These are phyloP conservation scores for Megaceryle maxima DNA, from an alignment of 2,113 vertebrate genomes.

Conservation along the genomic window DNA sequence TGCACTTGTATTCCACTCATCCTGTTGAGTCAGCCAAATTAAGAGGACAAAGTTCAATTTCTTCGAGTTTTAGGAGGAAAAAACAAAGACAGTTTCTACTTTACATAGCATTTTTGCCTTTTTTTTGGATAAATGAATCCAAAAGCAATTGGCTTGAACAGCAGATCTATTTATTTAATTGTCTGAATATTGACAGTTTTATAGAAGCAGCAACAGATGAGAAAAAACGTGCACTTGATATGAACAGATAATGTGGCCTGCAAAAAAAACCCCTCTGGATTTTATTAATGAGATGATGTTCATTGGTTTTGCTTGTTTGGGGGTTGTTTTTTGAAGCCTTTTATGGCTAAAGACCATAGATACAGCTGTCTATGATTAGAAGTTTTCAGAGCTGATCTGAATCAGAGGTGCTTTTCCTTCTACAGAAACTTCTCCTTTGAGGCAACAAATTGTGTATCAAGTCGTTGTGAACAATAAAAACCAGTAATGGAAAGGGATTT, in stretches of 20 bases:
- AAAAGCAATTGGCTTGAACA: not conserved
- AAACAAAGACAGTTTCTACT: not conserved
- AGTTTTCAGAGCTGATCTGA: not conserved
- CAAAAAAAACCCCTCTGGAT: not conserved
- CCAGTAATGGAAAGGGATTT: not conserved
- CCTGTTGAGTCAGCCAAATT: slow-evolving; percentile 18
- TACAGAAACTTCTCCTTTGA: not conserved
- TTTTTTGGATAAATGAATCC: not conserved
- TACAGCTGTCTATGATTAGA: not conserved
- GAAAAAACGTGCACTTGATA: not conserved
- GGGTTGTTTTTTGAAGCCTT: not conserved
- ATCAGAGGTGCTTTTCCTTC: not conserved
- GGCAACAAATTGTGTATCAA: not conserved
- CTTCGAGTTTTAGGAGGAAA: not conserved
- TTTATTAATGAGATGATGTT: not conserved
- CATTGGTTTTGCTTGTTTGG: too few species aligned
- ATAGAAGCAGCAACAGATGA: not conserved
- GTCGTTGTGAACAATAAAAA: not conserved
- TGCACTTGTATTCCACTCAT: not conserved
- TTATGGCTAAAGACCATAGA: not conserved
- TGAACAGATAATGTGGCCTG: not conserved
- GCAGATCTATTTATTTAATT: not conserved
- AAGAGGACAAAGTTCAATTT: slow-evolving; percentile 11
- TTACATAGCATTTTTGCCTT: not conserved
- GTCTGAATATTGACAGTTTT: not conserved